A percentile compares a stretch with the other conserved stretches of the same genome.
phyloP scores from a whole-genome alignment of 1,140 invertebrate species.

The Drosophila ogumai region DNA sequence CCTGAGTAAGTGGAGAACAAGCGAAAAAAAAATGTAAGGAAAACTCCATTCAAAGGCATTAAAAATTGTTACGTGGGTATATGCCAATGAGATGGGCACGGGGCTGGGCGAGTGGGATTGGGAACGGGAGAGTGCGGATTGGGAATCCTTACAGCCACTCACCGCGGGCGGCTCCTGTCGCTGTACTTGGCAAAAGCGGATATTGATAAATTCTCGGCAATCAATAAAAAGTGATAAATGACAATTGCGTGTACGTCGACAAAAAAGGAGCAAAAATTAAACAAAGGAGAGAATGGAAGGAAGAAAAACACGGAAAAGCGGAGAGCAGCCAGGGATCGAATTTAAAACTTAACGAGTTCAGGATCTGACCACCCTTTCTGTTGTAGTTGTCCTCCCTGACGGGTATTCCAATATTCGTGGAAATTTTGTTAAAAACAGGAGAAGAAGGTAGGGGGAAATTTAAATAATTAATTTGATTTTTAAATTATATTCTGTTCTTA shows the following conservation, averaged over 20 bases:
- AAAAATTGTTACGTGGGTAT: slow-evolving; percentile 73
- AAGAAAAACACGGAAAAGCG: slow-evolving; percentile 47
- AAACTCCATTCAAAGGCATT: slow-evolving; percentile 70
- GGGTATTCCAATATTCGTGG: background rate
- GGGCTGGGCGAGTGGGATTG: background rate
- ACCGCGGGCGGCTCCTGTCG: slow-evolving; percentile 59
- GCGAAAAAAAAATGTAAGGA: slow-evolving; percentile 14
- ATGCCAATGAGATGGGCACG: slow-evolving; percentile 40
- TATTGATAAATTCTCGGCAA: slow-evolving; percentile 82
- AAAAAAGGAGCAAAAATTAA: slow-evolving; percentile 28
- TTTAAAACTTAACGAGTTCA: slow-evolving; percentile 73
- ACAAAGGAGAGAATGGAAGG: slow-evolving; percentile 13
- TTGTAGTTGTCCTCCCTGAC: background rate
- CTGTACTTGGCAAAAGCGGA: slow-evolving; percentile 68
- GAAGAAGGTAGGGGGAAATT: no score
- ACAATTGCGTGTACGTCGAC: slow-evolving; percentile 75
- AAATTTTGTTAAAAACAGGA: background rate
- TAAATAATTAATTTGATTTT: background rate
- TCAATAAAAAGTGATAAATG: slow-evolving; percentile 82
- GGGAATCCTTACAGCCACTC: slow-evolving; percentile 42
- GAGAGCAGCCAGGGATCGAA: slow-evolving; percentile 58
- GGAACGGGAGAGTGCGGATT: slow-evolving; percentile 7
- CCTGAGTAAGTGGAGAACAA: slow-evolving; percentile 62
- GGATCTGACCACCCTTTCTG: slow-evolving; percentile 3
- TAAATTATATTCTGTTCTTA: no score